Evolutionary conservation across 2,797 vertebrate genomes (phyloP).

Genomic region (Odontamblyopus rebecca): DNA sequence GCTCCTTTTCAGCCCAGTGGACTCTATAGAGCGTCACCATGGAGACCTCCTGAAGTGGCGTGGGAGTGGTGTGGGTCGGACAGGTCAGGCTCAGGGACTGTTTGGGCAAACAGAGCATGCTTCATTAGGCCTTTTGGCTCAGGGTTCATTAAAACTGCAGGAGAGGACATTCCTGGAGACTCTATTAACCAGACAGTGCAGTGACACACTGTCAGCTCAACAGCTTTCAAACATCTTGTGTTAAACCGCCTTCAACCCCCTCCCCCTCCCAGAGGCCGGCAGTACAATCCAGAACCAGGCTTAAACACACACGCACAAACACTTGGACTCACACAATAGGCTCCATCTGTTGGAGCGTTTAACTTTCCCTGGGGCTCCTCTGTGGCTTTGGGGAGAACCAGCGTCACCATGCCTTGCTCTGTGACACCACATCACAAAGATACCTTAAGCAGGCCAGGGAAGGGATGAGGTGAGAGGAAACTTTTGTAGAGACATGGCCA

Average conservation of each 20-base stretch:
- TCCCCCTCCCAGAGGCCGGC: constrained; percentile 18
- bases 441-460: constrained; percentile 17
- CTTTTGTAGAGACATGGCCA: constrained; percentile 18
- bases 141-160: constrained; percentile 81
- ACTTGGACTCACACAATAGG: constrained; percentile 56
- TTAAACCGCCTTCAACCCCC: constrained; percentile 44
- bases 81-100: constrained; percentile 67
- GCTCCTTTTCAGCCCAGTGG: constrained; percentile 32
- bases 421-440: constrained; percentile 56
- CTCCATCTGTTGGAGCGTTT: constrained; percentile 74
- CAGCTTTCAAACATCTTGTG: constrained; percentile 73
- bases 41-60: constrained; percentile 64
- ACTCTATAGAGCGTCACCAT: constrained; percentile 64
- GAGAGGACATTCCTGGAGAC: constrained; percentile 78
- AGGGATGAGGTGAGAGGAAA: constrained; percentile 20
- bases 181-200: constrained; percentile 71
- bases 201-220: constrained; percentile 61
- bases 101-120: constrained; percentile 74
- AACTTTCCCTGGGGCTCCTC: constrained; percentile 66
- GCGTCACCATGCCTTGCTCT: constrained; percentile 46
- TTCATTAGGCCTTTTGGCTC: constrained; percentile 79
- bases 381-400: constrained; percentile 50
- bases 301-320: constrained; percentile 40
- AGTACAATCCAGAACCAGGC: constrained; percentile 43
- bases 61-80: constrained; percentile 61